These are phyloP conservation scores for Drosophila gaucha DNA, from an alignment of 2,888 invertebrate genomes.

Conservation along the genomic window DNA sequence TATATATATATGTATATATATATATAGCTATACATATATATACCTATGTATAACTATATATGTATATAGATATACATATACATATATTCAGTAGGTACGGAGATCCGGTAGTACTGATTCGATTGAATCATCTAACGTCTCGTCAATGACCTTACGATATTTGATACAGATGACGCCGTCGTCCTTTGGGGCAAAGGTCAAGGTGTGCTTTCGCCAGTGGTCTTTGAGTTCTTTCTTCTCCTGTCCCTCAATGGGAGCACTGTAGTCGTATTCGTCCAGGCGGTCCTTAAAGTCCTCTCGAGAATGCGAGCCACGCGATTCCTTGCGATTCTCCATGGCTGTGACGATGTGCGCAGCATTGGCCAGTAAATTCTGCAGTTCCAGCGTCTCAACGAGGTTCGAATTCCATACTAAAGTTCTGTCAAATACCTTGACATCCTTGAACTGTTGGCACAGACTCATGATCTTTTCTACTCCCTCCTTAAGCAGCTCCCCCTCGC, in stretches of 20 bases:
- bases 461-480: too few relatives aligned
- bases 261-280: slow-evolving; percentile 95
- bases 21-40: too few relatives aligned
- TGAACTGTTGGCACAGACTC: too few relatives aligned
- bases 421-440: slow-evolving; percentile 91
- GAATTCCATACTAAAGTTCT: slow-evolving; percentile 97
- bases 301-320: slow-evolving; percentile 98
- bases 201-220: slow-evolving; percentile 99
- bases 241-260: slow-evolving; percentile 92
- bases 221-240: slow-evolving; percentile 85
- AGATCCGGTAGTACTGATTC: slow-evolving; percentile 95
- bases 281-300: slow-evolving; percentile 96
- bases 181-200: slow-evolving; percentile 89
- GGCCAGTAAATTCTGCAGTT: slow-evolving; percentile 97
- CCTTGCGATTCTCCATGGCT: slow-evolving; percentile 96
- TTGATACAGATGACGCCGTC: slow-evolving; percentile 92
- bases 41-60: too few relatives aligned
- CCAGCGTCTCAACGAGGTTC: slow-evolving; percentile 97
- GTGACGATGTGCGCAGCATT: slow-evolving; percentile 96
- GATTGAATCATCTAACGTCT: slow-evolving; percentile 94
- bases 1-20: too few relatives aligned
- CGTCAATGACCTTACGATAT: slow-evolving; percentile 97
- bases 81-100: slow-evolving; percentile 94
- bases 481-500: too few relatives aligned
- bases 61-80: too few relatives aligned